phyloP scores from a whole-genome alignment of 2,888 invertebrate genomes.

The Lomographa bimaculata region DNA sequence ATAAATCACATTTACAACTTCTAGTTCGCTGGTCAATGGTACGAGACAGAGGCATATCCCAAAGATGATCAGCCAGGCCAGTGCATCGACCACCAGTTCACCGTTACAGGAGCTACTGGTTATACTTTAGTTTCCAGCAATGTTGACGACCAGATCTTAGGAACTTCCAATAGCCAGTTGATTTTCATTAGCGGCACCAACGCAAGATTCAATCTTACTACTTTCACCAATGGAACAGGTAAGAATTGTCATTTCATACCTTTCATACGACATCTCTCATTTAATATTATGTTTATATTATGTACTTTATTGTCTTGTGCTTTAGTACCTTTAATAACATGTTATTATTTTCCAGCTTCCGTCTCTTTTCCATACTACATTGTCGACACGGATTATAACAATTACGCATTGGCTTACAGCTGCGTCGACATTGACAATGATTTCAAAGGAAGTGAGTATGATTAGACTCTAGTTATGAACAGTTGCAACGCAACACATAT shows the following conservation, averaged over 20 bases:
- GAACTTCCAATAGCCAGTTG: slow-evolving; percentile 38
- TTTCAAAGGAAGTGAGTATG: slow-evolving; percentile 58
- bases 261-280: too few relatives aligned
- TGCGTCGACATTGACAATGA: slow-evolving; percentile 65
- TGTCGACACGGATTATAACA: slow-evolving; percentile 80
- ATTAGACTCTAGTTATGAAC: too few relatives aligned
- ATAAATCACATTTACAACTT: too few relatives aligned
- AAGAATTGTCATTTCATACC: too few relatives aligned
- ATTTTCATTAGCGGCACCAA: slow-evolving; percentile 39
- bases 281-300: too few relatives aligned
- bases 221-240: slow-evolving; percentile 41
- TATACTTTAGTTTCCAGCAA: slow-evolving; percentile 46
- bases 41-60: slow-evolving; percentile 60
- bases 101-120: slow-evolving; percentile 31
- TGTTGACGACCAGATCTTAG: slow-evolving; percentile 45
- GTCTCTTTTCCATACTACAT: slow-evolving; percentile 55
- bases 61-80: slow-evolving; percentile 52
- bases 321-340: too few relatives aligned
- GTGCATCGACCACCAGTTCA: slow-evolving; percentile 55
- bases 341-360: slow-evolving; percentile 43
- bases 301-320: too few relatives aligned
- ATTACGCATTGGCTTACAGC: slow-evolving; percentile 85
- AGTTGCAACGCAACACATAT: too few relatives aligned
- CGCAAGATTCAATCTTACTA: slow-evolving; percentile 51
- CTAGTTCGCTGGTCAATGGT: slow-evolving; percentile 63